A percentile compares a stretch with the other conserved stretches of the same genome.
phyloP scores from a whole-genome alignment of 2,888 invertebrate species.

The Drosophila mimetica region DNA sequence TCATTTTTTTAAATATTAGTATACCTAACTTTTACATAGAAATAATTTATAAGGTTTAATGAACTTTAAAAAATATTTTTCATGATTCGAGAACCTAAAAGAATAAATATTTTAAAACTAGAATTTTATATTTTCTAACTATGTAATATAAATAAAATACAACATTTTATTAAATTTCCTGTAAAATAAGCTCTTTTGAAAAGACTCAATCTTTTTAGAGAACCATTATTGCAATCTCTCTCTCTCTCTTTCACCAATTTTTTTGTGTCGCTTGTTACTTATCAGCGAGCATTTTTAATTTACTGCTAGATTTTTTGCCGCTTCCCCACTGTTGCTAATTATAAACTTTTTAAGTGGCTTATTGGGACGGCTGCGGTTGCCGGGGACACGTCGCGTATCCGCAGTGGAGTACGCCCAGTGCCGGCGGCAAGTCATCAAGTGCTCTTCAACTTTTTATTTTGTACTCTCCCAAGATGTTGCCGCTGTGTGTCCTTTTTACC shows the following conservation, averaged over 20 bases:
- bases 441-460: conserved; percentile 57
- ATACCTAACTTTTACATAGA: too few species aligned
- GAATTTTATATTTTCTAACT: too few species aligned
- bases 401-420: conserved; percentile 19
- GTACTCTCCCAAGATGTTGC: conserved; percentile 61
- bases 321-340: conserved; percentile 65
- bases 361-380: conserved; percentile 70
- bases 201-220: background rate
- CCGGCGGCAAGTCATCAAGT: conserved; percentile 66
- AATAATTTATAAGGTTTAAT: too few species aligned
- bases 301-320: conserved; percentile 40
- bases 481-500: conserved; percentile 27
- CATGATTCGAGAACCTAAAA: too few species aligned
- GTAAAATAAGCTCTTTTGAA: too few species aligned
- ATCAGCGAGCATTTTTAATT: conserved; percentile 57
- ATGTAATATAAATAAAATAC: too few species aligned
- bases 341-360: conserved; percentile 80
- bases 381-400: conserved; percentile 22
- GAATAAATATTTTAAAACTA: too few species aligned
- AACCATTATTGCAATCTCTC: background rate
- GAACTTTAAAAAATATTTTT: too few species aligned
- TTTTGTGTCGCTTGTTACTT: conserved; percentile 21
- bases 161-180: too few species aligned
- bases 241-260: conserved; percentile 1
- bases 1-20: too few species aligned